These are phyloP conservation scores for Saturnia japonica DNA, from an alignment of 2,888 invertebrate species.

Conservation along the genomic window DNA sequence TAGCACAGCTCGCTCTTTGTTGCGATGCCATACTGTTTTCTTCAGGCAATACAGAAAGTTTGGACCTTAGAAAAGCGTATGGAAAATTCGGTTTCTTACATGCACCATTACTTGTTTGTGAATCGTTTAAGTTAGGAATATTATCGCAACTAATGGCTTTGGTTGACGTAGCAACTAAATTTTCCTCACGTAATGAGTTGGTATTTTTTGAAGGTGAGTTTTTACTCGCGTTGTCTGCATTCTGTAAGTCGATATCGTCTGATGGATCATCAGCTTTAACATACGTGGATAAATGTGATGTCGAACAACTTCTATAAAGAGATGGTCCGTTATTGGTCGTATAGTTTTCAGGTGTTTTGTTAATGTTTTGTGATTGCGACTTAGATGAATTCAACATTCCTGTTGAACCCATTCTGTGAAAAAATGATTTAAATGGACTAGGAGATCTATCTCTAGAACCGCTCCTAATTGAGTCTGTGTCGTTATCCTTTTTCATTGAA, in stretches of 20 bases:
- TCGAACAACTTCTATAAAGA: constrained; percentile 89
- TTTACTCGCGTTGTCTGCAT: constrained; percentile 65
- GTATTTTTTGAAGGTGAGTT: constrained; percentile 62
- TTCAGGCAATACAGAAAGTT: constrained; percentile 89
- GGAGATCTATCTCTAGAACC: constrained; percentile 81
- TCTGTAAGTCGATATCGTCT: constrained; percentile 87
- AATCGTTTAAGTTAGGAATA: constrained; percentile 83
- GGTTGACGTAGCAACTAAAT: constrained; percentile 70
- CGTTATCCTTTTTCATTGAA: constrained; percentile 70
- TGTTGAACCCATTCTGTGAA: constrained; percentile 89
- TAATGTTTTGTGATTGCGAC: constrained; percentile 69
- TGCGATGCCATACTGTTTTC: constrained; percentile 83
- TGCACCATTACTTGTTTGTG: constrained; percentile 69
- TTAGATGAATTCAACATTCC: constrained; percentile 86
- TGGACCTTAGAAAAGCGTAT: constrained; percentile 89
- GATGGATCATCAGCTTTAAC: constrained; percentile 91
- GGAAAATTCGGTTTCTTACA: constrained; percentile 87
- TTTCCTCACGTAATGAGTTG: constrained; percentile 60
- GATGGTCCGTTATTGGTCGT: constrained; percentile 71
- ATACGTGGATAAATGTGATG: constrained; percentile 88
- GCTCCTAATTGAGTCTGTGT: constrained; percentile 74
- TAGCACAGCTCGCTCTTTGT: constrained; percentile 72
- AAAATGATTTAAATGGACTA: constrained; percentile 87
- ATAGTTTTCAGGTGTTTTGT: constrained; percentile 62
- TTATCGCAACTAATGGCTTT: constrained; percentile 89